Conservation (phyloP, 2,888 invertebrate genomes). For the Sepioteuthis lessoniana region DNA sequence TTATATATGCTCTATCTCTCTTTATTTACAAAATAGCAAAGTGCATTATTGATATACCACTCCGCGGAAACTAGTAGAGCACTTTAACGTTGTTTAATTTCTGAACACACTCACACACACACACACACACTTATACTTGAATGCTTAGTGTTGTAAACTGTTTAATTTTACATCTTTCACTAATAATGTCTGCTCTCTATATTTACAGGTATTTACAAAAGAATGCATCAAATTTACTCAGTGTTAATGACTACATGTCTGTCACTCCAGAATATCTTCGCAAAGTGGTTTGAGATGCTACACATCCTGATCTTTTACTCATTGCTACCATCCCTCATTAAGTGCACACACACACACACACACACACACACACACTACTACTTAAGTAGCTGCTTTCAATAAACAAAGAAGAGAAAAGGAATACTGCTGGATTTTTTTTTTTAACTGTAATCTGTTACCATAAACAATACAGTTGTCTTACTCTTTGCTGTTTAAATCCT, state of each 20-base stretch:
- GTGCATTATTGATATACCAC: too few species aligned
- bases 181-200: not conserved
- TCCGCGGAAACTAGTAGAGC: too few species aligned
- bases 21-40: too few species aligned
- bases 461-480: not conserved
- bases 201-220: conserved; percentile 80
- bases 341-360: not conserved
- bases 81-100: too few species aligned
- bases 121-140: not conserved
- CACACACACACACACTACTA: not conserved
- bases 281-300: conserved; percentile 77
- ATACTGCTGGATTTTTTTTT: not conserved
- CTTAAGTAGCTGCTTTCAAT: not conserved
- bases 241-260: conserved; percentile 87
- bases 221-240: conserved; percentile 86
- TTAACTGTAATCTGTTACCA: not conserved
- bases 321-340: not conserved
- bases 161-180: not conserved
- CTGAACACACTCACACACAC: too few species aligned
- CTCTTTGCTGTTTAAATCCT: not conserved
- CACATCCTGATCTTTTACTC: not conserved
- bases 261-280: conserved; percentile 92
- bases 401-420: not conserved
- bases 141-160: not conserved
- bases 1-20: too few species aligned